Evolutionary conservation across 2,888 invertebrate genomes (phyloP).

Genomic region (Operophtera brumata): DNA sequence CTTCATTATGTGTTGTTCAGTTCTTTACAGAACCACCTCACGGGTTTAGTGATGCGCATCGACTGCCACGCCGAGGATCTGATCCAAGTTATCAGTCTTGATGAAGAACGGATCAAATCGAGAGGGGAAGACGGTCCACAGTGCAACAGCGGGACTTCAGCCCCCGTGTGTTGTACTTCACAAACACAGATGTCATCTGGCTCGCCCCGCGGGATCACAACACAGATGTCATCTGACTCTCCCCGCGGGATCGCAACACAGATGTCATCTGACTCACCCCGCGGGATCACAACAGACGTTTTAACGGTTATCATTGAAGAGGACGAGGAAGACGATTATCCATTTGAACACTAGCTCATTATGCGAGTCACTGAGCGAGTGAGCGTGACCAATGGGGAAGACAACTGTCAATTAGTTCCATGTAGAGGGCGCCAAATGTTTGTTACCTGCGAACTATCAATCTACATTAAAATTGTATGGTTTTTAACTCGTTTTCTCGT

Average conservation of each 20-base stretch:
- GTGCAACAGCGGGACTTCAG: conserved; percentile 15
- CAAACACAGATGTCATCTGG: background rate
- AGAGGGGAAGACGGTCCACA: conserved; percentile 44
- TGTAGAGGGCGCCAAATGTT: no score
- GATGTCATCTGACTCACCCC: background rate
- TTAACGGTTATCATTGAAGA: conserved; percentile 58
- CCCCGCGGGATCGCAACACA: no score
- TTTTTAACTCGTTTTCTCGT: no score
- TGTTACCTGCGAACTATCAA: no score
- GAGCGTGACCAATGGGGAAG: no score
- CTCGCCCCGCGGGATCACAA: background rate
- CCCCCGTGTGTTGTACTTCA: background rate
- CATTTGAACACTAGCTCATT: conserved; percentile 37
- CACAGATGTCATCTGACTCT: background rate
- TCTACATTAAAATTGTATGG: no score
- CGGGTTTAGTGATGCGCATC: conserved; percentile 47
- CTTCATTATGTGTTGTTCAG: conserved; percentile 8
- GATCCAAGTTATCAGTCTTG: conserved; percentile 51
- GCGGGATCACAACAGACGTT: conserved; percentile 17
- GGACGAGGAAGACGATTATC: conserved; percentile 57
- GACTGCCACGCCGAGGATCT: conserved; percentile 59
- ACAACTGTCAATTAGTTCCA: no score
- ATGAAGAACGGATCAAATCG: conserved; percentile 51
- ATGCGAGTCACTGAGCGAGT: no score
- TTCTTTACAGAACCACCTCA: conserved; percentile 49